Base-by-base conservation (phyloP, 2,888 invertebrate genomes). In the Melipona bicolor region DNA sequence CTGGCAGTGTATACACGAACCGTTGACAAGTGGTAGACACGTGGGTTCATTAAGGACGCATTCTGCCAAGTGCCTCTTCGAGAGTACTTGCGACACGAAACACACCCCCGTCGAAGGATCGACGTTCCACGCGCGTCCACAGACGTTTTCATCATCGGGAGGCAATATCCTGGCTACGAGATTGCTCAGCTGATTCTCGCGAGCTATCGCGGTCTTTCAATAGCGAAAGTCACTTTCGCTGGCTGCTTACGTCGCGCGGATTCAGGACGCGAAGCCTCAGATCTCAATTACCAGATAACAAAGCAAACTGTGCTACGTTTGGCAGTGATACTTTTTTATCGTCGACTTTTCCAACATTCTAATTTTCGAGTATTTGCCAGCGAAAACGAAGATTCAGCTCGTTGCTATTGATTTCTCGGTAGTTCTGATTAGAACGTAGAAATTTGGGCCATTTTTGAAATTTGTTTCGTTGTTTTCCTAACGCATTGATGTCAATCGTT, bases 21-120 rank as follows among this genome's bases (percentile, higher is more conserved):
- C 71, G 77, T 81, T 74, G 83, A 79, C 84, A 88, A 88, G 88
- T 90, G 83, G 86, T 82, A 81, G 85, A 85, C 86, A 83, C 84
- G 88, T 79, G 84, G 84, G 88, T 89, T 89, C 89, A 88, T 89
- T 89, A 89, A 84, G 89, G 85, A 78, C 81, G 77, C 87, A 88
- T 90, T 88, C 86, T 88, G 17, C 78, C 75, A 82, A 77, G 85
- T 81, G 69, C 11, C 43, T 86, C 85, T 85, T 81, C 74, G 64
- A 79, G 77, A 81, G 69, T 79, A 87, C 87, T 90, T 87, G 85
- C 79, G 78, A 86, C 83, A 69, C 77, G 59, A 77, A 86, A 83
- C 87, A 88, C 88, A 89, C 87, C 87, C 88, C 88, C 87, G 71
- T 65, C 72, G 65, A 71, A 36, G 65, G 19, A 67, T 27, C 43